Evolutionary conservation across 2,113 vertebrate genomes (phyloP).

Genomic region (Bolborhynchus lineola): DNA sequence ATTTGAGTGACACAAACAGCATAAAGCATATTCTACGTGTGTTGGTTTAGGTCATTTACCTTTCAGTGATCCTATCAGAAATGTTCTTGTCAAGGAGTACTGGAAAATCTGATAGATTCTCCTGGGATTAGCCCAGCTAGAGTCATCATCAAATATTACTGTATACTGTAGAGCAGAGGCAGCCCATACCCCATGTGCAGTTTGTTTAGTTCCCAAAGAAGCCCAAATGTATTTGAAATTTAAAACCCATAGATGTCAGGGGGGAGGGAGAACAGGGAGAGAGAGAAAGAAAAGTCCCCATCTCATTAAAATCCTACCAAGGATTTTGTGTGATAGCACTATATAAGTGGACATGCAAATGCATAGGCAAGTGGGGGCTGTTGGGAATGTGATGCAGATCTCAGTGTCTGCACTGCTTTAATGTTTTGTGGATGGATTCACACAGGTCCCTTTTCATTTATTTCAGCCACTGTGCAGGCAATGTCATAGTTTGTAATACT

Average conservation of each 20-base stretch:
- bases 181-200: rapidly evolving
- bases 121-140: not conserved
- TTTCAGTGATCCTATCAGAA: not conserved
- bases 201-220: not conserved
- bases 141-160: not conserved
- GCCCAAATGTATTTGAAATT: not conserved
- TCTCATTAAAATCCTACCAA: not conserved
- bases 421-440: not conserved
- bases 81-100: not conserved
- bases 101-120: not conserved
- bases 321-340: not conserved
- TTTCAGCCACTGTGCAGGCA: not conserved
- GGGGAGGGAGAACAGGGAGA: too few species aligned
- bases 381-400: not conserved
- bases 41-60: not conserved
- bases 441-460: not conserved
- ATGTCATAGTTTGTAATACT: not conserved
- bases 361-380: not conserved
- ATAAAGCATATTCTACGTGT: not conserved
- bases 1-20: not conserved
- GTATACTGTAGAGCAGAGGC: not conserved
- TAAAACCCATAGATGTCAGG: not conserved
- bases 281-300: not conserved
- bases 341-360: too few species aligned
- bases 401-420: rapidly evolving